Base-by-base conservation (phyloP, 2,888 invertebrate species). In the Heliconius sara region DNA sequence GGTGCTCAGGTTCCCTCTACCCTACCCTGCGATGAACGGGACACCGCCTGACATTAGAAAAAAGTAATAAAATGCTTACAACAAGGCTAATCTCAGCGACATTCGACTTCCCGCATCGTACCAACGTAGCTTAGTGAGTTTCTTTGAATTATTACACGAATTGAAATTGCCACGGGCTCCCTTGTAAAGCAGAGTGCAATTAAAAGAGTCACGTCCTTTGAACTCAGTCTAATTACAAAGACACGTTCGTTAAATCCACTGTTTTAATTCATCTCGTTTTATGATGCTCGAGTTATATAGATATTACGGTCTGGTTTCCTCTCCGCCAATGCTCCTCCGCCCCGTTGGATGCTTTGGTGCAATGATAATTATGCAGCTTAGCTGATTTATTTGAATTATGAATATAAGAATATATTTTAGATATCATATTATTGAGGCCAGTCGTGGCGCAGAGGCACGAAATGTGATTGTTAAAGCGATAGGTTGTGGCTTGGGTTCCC, bases 191-290 rank as follows among this genome's bases (percentile, higher is more conserved):
- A 81, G 79, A 80, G 81, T 76, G 82, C 82, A 84, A 84, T 84
- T 83, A 87, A 84, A 84, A 83, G 81, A 84, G 84, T 80, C 84
- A 63, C 77, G 84, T 82, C 80, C 85, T 88, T 87, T 86, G 86
- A 88, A 85, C 85, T 84, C 79, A 34, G 82, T 83, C 85, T 87
- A 87, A 87, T 88, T 87, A 87, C 84, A 52, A 81, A 81, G 84
- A 86, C 85, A 84, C 84, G 84, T 85, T 83, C 82, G 83, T 83
- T 83, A 82, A 81, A 83, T 81, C 77, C 78, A 81, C 78, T 82
- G 84, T 84, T 83, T 82, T 76, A 79, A 83, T 81, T 84, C 79
- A 84, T 82, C 80, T 43, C 60, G 39, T 67, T 80, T 79, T 78
- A 68, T 80, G 76, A 70, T 52, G 70, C 47, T 60, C 47, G 65